Evolutionary conservation across 1,140 invertebrate genomes (phyloP), one percentile per base, ranked within the genome.

Genomic region (Drosophila rufa): DNA sequence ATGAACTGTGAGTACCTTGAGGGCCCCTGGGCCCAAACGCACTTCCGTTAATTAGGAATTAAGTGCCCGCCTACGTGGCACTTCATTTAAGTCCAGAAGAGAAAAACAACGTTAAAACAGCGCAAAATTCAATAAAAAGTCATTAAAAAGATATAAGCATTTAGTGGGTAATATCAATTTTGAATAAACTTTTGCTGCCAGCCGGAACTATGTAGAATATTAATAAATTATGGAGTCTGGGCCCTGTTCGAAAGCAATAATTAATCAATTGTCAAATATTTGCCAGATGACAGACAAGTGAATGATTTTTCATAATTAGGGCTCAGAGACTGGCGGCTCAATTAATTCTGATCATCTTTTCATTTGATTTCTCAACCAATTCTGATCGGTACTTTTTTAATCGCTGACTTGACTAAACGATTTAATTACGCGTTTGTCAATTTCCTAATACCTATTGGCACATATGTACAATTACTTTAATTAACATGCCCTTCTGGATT

Each of bases 1-100:
- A 87, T 87, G 80, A 47, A 36, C 47, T 53, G 40, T n/a, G 40
- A 70, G 64, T 70, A 47, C 64, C 67, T 58, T 45, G 30, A 33
- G 15, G 27, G 55, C 43, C 19, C 19, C 17, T 17, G 51, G 56
- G 27, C 19, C 48, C 25, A 45, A 56, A 70, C 46, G 77, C 47
- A 80, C 76, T 87, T 83, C 77, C 65, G 73, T 80, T 89, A 83
- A 87, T 89, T 83, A 70, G 61, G 47, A 70, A 68, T 66, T 65
- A 89, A 80, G 76, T 79, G 59, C 27, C 59, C 42, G 33, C n/a
- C 66, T 51, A 42, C 67, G 59, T 59, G 79, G 67, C 64, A 69
- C 78, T 81, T 66, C 25, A 85, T 81, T 78, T 43, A 25, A 8
- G 43, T 9, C 38, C 30, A 30, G 25, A 48, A 17, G 19, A 51